Evolutionary conservation across 1,140 invertebrate genomes (phyloP).

Genomic region (Lordiphosa clarofinis): DNA sequence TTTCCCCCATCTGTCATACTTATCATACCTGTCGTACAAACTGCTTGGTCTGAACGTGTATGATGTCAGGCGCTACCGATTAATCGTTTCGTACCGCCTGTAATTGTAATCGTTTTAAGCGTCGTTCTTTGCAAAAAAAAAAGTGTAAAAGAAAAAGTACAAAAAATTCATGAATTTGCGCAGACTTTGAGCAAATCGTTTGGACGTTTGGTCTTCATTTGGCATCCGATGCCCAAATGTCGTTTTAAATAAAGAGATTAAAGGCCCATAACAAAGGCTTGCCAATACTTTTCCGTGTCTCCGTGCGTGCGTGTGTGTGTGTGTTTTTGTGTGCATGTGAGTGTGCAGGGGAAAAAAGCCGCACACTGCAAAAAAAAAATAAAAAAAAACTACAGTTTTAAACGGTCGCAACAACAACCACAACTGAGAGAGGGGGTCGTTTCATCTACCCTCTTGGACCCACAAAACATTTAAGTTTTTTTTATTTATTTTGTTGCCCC

Average conservation of each 20-base stretch:
- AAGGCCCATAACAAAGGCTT: slow-evolving; percentile 5
- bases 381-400: slow-evolving; percentile 22
- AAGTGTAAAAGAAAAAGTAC: slow-evolving; percentile 39
- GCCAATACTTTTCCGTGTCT: slow-evolving; percentile 20
- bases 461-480: slow-evolving; percentile 5
- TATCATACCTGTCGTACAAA: too few species aligned
- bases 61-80: slow-evolving; percentile 25
- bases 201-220: slow-evolving; percentile 8
- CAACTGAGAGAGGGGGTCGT: slow-evolving; percentile 8
- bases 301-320: slow-evolving; percentile 13
- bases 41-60: slow-evolving; percentile 22
- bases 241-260: background rate
- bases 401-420: slow-evolving; percentile 7
- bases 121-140: slow-evolving; percentile 64
- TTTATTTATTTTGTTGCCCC: slow-evolving; percentile 37
- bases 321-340: slow-evolving; percentile 10
- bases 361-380: slow-evolving; percentile 48
- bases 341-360: slow-evolving; percentile 61
- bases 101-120: slow-evolving; percentile 60
- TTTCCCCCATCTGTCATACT: too few species aligned
- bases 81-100: slow-evolving; percentile 37
- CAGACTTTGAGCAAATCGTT: slow-evolving; percentile 31
- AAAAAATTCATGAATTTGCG: slow-evolving; percentile 43
- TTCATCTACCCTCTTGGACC: background rate
- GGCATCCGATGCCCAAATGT: slow-evolving; percentile 16